phyloP scores from a whole-genome alignment of 2,797 vertebrate species.

The Naso thynnoides region DNA sequence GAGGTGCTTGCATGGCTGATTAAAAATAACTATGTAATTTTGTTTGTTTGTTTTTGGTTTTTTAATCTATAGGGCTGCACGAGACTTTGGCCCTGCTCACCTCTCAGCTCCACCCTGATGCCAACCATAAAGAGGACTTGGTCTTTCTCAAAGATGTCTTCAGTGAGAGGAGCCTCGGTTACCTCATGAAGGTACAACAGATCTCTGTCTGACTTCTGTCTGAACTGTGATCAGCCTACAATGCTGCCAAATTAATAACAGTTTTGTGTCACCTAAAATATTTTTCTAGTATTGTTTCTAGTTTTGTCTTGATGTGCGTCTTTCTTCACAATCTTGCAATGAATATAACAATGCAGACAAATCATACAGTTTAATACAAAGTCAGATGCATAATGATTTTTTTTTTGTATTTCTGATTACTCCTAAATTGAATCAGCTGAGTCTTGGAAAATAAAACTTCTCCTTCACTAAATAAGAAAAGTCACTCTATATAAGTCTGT shows the following conservation, averaged over 20 bases:
- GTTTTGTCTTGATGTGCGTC: no score
- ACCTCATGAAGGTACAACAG: constrained; percentile 90
- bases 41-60: neutral
- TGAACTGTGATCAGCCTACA: neutral
- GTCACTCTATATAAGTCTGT: neutral
- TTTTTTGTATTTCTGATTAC: neutral
- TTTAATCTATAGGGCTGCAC: constrained; percentile 86
- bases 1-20: neutral
- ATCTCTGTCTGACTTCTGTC: neutral
- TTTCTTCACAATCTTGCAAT: no score
- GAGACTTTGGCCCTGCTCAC: constrained; percentile 94
- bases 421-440: neutral
- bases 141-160: constrained; percentile 92
- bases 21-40: constrained; percentile 1
- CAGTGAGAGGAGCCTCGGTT: constrained; percentile 92
- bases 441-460: neutral
- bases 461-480: neutral
- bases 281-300: neutral
- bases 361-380: no score
- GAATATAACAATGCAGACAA: no score
- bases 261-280: neutral
- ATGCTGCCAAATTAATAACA: neutral
- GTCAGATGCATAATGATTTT: no score
- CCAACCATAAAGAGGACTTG: constrained; percentile 93
- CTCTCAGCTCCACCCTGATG: constrained; percentile 92